Percentiles rank a stretch among this genome's conserved stretches.
Evolutionary conservation across 2,797 vertebrate genomes (phyloP).

Genomic region (Discoglossus pictus): DNA sequence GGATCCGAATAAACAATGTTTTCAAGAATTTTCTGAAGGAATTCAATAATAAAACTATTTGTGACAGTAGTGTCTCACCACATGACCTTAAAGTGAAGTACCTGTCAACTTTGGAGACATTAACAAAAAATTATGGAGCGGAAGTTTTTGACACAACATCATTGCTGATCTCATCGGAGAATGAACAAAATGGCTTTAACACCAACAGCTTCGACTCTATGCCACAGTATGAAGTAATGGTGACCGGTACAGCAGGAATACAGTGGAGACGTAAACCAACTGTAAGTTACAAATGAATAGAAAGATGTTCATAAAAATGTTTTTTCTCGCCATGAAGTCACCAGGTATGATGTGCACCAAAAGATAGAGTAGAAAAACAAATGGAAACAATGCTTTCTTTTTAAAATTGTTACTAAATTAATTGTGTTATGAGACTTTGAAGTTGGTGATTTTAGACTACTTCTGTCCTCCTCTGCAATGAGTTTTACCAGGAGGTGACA

Average conservation of each 20-base stretch:
- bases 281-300: slow-evolving; percentile 66
- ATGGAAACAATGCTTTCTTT: too few relatives aligned
- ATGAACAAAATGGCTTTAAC: slow-evolving; percentile 67
- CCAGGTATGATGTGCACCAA: too few relatives aligned
- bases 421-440: too few relatives aligned
- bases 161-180: slow-evolving; percentile 79
- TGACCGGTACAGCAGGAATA: slow-evolving; percentile 87
- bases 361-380: too few relatives aligned
- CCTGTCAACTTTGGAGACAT: slow-evolving; percentile 89
- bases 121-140: slow-evolving; percentile 83
- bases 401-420: too few relatives aligned
- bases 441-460: too few relatives aligned
- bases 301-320: too few relatives aligned
- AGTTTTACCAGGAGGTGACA: too few relatives aligned
- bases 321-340: too few relatives aligned
- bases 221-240: slow-evolving; percentile 76
- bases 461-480: too few relatives aligned
- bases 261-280: slow-evolving; percentile 83
- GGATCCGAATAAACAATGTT: slow-evolving; percentile 93
- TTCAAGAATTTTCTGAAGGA: slow-evolving; percentile 96
- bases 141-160: slow-evolving; percentile 79
- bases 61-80: slow-evolving; percentile 83
- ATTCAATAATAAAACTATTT: slow-evolving; percentile 91
- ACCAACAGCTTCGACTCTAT: slow-evolving; percentile 57
- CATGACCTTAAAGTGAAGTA: slow-evolving; percentile 97